These are phyloP conservation scores for Halichondria panicea DNA, from an alignment of 37 sponge, comb jelly and placozoan species.

Conservation along the genomic window DNA sequence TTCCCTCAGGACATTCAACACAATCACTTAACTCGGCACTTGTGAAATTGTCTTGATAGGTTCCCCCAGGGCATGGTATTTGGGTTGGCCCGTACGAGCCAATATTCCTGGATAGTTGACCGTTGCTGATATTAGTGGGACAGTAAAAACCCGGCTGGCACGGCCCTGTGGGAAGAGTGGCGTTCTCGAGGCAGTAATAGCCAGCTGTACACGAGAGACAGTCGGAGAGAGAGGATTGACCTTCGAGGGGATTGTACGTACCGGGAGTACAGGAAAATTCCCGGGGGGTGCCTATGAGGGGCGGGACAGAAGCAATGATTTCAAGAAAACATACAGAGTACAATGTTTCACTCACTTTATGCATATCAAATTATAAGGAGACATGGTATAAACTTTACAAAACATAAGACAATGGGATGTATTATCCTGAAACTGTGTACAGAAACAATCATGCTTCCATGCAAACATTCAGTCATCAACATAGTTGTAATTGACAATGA, in stretches of 20 bases:
- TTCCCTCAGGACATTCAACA: constrained; percentile 4
- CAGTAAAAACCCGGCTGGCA: constrained; percentile 5
- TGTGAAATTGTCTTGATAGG: neutral
- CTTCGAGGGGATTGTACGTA: constrained; percentile 1
- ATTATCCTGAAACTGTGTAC: too few relatives aligned
- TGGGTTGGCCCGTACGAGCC: constrained; percentile 8
- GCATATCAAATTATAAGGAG: too few relatives aligned
- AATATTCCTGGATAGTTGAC: neutral
- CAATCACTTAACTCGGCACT: neutral
- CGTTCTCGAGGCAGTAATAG: neutral
- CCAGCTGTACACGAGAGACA: constrained; percentile 10
- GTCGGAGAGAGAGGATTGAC: neutral
- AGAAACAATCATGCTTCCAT: too few relatives aligned
- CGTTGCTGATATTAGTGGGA: neutral
- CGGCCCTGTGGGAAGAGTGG: neutral
- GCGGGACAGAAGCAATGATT: too few relatives aligned
- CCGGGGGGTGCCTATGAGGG: neutral
- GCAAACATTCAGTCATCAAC: too few relatives aligned
- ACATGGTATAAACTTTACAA: too few relatives aligned
- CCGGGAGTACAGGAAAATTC: neutral
- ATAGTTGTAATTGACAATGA: too few relatives aligned
- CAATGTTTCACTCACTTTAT: too few relatives aligned
- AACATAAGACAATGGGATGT: too few relatives aligned
- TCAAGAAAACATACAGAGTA: too few relatives aligned
- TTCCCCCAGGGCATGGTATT: constrained; percentile 5